Base-by-base conservation (phyloP, 2,888 invertebrate genomes). In the Perithous albicinctus region DNA sequence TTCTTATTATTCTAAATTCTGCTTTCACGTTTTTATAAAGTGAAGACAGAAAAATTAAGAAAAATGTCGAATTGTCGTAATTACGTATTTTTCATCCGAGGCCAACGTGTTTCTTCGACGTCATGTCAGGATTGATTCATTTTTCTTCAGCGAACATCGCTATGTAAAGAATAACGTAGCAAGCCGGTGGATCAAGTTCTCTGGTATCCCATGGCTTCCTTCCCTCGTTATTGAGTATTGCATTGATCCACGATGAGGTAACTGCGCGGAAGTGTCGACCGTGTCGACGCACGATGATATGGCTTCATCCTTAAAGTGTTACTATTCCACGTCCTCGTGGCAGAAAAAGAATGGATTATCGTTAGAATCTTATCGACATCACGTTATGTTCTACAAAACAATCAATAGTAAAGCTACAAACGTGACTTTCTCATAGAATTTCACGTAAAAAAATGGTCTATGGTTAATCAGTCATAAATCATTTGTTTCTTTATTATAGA, bases 191-290 rank as follows among this genome's bases (percentile, higher is more conserved):
- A 74, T 74, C 63, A 63, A 74, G 63, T 74, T 74, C 41, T 51
- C 61, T 48, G 5, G 56, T 26, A 26, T n/a, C 32, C 26, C 7
- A 51, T 15, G 38, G 63, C 73, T 63, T 63, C 35, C 38, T 51
- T 63, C 10, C 61, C 73, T 23, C 51, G 63, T 74, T 74, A 64
- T 74, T 74, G 64, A 38, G 35, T 64, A 51, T 64, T 64, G 41
- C 48, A 64, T 74, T 63, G 73, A 64, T 74, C 73, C 63, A 38
- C 51, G 10, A 23, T 35, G 38, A 41, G 63, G 63, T 23, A 63
- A 63, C 38, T 12, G 20, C 20, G 41, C 2, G 12, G 23, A 35
- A 41, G 10, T 18, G 35, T 38, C 35, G 10, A 18, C 59, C 18
- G 29, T 41, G 10, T 4, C 5, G 23, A 10, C 12, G 41, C 4